Evolutionary conservation across 2,888 invertebrate genomes (phyloP), one percentile per base, ranked within the genome.

Genomic region (Cataglyphis albicans): DNA sequence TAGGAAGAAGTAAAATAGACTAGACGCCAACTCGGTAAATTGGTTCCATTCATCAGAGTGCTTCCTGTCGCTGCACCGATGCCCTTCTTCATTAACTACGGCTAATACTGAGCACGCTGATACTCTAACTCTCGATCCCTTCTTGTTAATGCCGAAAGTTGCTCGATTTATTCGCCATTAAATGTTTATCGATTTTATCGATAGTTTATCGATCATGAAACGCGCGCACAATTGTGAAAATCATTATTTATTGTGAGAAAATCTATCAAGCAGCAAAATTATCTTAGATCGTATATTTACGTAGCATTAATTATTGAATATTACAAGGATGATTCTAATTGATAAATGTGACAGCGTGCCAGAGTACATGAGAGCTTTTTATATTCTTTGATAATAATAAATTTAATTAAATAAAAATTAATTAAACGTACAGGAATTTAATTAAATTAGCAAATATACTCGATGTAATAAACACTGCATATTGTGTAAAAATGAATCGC

Each of bases 1-100:
- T 52, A 72, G 85, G 73, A 83, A 76, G 81, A 87, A 84, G 88
- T 86, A 86, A 88, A 87, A 88, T 88, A 90, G 86, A 88, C 86
- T 86, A 88, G 91, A 88, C 89, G 91, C 86, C 90, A 90, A 90
- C 91, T 91, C 91, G 82, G 91, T 92, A 92, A 92, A 93, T 93
- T 93, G 92, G 91, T 91, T 92, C 92, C 91, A 91, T 92, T 92
- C 92, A 91, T 91, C 91, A 91, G 86, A 88, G 85, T 88, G 86
- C 86, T 90, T 88, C 88, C 89, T 86, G 88, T 90, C 91, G 88
- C 88, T 83, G 84, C 87, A 81, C 76, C 83, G 74, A 84, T 84
- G 82, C 65, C 82, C 68, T 74, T 64, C 73, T 75, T 80, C 84
- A 83, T 76, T 82, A 84, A 81, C 63, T 82, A 85, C 81, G 84